Percentiles rank a stretch among this genome's conserved stretches.
These are phyloP conservation scores for Ptychobarbus kaznakovi DNA, from an alignment of 2,797 vertebrate genomes.

Conservation along the genomic window DNA sequence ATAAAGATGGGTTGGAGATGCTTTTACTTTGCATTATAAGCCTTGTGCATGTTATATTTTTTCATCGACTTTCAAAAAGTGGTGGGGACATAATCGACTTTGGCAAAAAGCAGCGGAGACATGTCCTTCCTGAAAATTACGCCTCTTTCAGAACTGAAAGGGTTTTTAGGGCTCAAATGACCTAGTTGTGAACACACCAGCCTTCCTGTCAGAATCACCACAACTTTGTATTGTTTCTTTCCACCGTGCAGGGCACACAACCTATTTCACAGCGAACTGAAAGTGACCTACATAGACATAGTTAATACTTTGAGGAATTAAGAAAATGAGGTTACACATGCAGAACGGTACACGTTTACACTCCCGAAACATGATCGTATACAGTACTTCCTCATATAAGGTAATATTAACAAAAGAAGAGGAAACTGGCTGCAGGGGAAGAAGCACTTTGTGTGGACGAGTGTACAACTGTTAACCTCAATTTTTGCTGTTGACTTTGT, in stretches of 20 bases:
- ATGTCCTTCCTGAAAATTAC: not conserved
- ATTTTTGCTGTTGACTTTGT: not conserved
- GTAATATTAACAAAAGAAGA: conserved; percentile 19
- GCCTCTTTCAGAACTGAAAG: not conserved
- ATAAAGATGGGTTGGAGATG: not conserved
- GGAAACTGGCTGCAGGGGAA: not conserved
- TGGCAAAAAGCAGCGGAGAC: not conserved
- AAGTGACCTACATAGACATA: not conserved
- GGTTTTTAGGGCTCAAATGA: not conserved
- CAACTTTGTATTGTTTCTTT: not conserved
- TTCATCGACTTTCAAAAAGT: not conserved
- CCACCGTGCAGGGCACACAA: not conserved
- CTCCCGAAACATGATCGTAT: not conserved
- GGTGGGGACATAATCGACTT: not conserved
- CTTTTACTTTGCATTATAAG: not conserved
- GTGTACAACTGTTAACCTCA: not conserved
- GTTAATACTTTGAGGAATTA: not conserved
- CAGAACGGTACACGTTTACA: not conserved
- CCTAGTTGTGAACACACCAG: not conserved
- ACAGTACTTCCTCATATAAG: conserved; percentile 7
- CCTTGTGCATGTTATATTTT: not conserved
- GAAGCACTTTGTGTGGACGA: not conserved
- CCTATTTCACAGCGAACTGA: not conserved
- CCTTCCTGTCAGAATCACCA: not conserved
- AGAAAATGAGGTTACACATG: not conserved